Base-by-base conservation (phyloP, 2,888 invertebrate genomes). In the Netelia fuscicornis region DNA sequence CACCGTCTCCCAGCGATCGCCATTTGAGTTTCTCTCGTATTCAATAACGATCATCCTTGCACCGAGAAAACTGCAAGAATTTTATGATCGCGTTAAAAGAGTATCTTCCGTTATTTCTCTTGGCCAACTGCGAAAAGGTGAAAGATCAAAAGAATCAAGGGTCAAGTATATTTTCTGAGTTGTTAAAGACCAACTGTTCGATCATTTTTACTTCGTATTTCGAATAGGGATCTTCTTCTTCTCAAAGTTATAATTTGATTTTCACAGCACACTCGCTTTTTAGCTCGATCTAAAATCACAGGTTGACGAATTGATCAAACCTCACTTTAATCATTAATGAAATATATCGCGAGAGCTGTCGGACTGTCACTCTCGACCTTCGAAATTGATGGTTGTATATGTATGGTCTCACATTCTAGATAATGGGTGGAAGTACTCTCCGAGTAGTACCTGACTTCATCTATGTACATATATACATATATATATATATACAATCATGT, bases 21-120 rank as follows among this genome's bases (percentile, higher is more conserved):
- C 77, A 25, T 67, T 64, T 30, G 58, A 60, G 72, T 86, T 74
- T 78, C 70, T 68, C 80, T 81, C 78, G 83, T 81, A 68, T 70
- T 82, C 58, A 85, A 82, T 85, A 86, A 86, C 81, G 85, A 81
- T 83, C 81, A 81, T 81, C 76, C 75, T 83, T 72, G 37, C 62
- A 58, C 58, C 62, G 70, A 64, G 72, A 76, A 70, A 30, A 71
- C 44, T 72, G 67, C 52, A 52, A 20, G 20, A 23, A 64, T 44
- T 58, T 65, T 75, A 76, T 79, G 13, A 30, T 42, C 42, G 52
- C 65, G 75, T 70, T 71, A 75, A 80, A 79, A 80, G 82, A 80
- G 68, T 82, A 77, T 79, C 74, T 70, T 44, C n/a, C 65, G 25
- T 2, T 30, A 5, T 30, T 30, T 48, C 70, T 72, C 44, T 37